Evolutionary conservation across 2,888 invertebrate genomes (phyloP), one percentile per base, ranked within the genome.

Genomic region (Drosophila vallismaia): DNA sequence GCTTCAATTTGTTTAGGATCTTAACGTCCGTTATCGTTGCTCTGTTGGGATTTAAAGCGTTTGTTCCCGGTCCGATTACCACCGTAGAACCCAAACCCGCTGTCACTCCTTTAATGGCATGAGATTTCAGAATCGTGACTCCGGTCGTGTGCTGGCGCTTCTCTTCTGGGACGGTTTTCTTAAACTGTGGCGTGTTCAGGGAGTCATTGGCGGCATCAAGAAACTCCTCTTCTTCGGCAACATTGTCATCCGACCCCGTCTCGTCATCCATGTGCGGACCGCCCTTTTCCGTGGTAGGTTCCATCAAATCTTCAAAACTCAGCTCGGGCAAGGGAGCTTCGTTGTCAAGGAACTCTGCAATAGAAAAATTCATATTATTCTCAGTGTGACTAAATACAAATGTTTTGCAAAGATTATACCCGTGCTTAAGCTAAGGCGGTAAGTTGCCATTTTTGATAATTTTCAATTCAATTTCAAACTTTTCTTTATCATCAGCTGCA

Each of bases 281-380:
- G 54, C 63, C 77, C 26, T 80, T 71, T 33, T 66, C 63, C 10
- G 88, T 71, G 26, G 88, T 73, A 33, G 84, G 64, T n/a, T 89
- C 90, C 36, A 90, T 56, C 12, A 86, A 60, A 75, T 90, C 90
- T 19, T 88, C 90, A 52, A 90, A 80, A 56, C 90, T 86, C 10
- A 90, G 58, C 56, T 90, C 90, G 3, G 88, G 89, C 57, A 90
- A 58, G 3, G 83, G 74, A 7, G 88, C 73, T 3, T 76, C 76
- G 53, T 89, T 89, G 14, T 83, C 82, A n/a, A 89, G 60, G 33
- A 77, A 66, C 60, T 89, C 90, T 89, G 73, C 33, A 38, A 42
- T 42, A 14, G 10, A 40, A 51, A 28, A 28, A 42, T 3, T 9
- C 9, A 1, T 4, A 38, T 28, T 68, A 52, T n/a, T 33, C 12